Evolutionary conservation across 2,113 vertebrate genomes (phyloP), one percentile per base, ranked within the genome.

Genomic region (Xenopus borealis): DNA sequence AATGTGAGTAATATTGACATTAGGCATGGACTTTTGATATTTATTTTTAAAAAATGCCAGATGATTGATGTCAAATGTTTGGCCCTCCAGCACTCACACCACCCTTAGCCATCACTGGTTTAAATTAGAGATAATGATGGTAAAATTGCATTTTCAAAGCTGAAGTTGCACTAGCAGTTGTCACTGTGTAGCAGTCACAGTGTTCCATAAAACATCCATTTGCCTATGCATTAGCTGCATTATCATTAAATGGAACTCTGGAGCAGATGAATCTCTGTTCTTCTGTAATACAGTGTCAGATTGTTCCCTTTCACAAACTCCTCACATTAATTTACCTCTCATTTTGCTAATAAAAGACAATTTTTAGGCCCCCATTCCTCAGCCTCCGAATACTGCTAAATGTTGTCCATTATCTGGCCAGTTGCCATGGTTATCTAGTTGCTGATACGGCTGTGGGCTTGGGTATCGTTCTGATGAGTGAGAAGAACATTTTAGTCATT

Each of bases 291-390:
- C 1, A 17, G 8, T 63, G 20, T 62, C 59, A 50, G 40, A 62
- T 72, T 50, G 45, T 47, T 62, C 70, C 16, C 17, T 20, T 30
- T 52, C 16, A 20, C 16, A 62, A 71, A 23, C 30, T 8, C 23
- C 50, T 12, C 7, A 33, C 44, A 52, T 50, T 72, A 18, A 72
- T 72, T 63, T 52, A 62, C 70, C 45, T 63, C 59, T 50, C 62
- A 72, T 72, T 50, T 44, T 62, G 47, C 20, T 47, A 7, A n/a
- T 14, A 3, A 19, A 47, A 62, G 16, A 23, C 47, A 50, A 50
- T 23, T 62, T 18, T 47, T 12, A 45, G 18, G n/a, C 17, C 59
- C 27, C 23, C 20, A 33, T 63, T 63, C 70, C 47, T 33, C 70
- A 52, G 7, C 70, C 59, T 33, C 16, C 33, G 20, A 61, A 63